Percentiles rank a stretch among this genome's conserved stretches.
Evolutionary conservation across 1,140 invertebrate genomes (phyloP).

Genomic region (Caenorhabditis elegans): DNA sequence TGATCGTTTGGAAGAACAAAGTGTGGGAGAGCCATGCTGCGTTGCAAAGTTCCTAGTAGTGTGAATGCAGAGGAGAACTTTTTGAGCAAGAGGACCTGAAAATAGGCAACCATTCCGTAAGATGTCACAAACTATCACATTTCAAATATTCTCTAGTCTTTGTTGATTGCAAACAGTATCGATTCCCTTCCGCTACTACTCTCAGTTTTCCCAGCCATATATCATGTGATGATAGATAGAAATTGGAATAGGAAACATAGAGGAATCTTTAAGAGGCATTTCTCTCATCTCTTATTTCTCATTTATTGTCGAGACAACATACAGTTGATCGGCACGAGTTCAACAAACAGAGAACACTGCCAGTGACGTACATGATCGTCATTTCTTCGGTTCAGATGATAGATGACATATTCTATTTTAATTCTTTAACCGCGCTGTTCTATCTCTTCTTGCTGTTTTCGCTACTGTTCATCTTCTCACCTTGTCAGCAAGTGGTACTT

Average conservation of each 20-base stretch:
- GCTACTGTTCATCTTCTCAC: constrained; percentile 35
- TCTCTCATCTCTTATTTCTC: neutral
- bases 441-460: constrained; percentile 49
- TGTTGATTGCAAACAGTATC: neutral
- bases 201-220: constrained; percentile 7
- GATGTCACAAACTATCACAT: neutral
- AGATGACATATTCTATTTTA: neutral
- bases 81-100: constrained; percentile 55
- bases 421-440: constrained; percentile 38
- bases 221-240: neutral
- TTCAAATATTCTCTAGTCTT: neutral
- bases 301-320: neutral
- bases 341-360: constrained; percentile 23
- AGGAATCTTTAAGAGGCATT: neutral
- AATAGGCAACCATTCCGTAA: neutral
- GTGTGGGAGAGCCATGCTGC: constrained; percentile 51
- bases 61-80: constrained; percentile 51
- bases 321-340: constrained; percentile 2
- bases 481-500: constrained; percentile 58
- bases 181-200: too few species aligned
- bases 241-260: neutral
- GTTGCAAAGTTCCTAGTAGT: constrained; percentile 54
- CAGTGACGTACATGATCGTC: constrained; percentile 25
- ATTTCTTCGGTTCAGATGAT: constrained; percentile 21
- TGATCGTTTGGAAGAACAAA: constrained; percentile 57